Evolutionary conservation across 2,797 vertebrate species (phyloP).

Genomic region (Sibirionetta formosa): DNA sequence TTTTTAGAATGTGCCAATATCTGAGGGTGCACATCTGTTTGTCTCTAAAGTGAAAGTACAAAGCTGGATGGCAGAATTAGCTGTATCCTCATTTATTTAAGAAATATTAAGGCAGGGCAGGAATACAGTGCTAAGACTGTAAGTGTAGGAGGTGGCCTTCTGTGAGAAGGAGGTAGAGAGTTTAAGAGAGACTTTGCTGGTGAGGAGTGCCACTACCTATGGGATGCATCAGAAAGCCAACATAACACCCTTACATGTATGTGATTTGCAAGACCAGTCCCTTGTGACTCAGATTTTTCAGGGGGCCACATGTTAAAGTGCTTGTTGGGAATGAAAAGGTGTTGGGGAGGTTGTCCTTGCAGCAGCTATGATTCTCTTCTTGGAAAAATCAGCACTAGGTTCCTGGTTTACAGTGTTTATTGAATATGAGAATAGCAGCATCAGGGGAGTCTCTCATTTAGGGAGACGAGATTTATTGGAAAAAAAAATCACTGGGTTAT

Average conservation of each 20-base stretch:
- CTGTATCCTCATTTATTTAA: neutral
- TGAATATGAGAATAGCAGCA: neutral
- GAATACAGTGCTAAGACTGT: neutral
- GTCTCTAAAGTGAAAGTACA: neutral
- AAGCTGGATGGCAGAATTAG: neutral
- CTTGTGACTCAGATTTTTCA: neutral
- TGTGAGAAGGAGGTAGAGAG: neutral
- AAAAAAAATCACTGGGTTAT: neutral
- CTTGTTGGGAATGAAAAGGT: neutral
- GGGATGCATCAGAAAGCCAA: neutral
- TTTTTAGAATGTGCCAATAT: neutral
- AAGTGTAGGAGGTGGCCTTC: neutral
- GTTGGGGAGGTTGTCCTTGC: rapidly evolving
- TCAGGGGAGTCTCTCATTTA: neutral
- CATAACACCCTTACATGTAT: rapidly evolving
- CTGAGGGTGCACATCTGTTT: neutral
- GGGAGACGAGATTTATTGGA: neutral
- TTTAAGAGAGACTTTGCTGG: neutral
- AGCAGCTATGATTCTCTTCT: neutral
- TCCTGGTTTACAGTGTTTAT: neutral
- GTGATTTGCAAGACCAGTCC: neutral
- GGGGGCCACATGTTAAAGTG: neutral
- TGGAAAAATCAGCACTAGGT: rapidly evolving
- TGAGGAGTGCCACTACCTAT: rapidly evolving
- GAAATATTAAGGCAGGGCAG: neutral